Conservation (phyloP, 2,113 vertebrate species). For the Galbula dea region DNA sequence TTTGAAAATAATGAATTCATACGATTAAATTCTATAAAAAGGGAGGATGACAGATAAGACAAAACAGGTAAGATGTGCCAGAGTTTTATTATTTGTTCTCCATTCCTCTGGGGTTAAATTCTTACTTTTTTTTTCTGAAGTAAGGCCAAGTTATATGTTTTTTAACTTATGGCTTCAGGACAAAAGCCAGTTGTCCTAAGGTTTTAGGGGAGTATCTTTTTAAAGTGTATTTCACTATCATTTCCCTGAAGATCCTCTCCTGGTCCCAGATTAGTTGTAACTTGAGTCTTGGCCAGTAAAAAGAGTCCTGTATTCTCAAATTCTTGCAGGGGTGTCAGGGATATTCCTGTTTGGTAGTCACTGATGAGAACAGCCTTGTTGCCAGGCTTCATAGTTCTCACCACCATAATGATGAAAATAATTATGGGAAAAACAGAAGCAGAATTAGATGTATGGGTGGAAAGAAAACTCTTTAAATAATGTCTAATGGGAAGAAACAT, state of each 20-base stretch:
- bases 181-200: neutral
- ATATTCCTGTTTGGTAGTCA: neutral
- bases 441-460: neutral
- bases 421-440: neutral
- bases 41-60: neutral
- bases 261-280: neutral
- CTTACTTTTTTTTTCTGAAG: neutral
- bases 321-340: neutral
- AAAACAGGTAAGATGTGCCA: neutral
- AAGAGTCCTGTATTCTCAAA: neutral
- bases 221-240: neutral
- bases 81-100: neutral
- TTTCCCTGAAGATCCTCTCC: neutral
- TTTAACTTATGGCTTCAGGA: neutral
- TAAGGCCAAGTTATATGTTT: neutral
- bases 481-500: neutral
- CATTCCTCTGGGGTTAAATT: neutral
- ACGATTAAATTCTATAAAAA: neutral
- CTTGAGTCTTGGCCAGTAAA: neutral
- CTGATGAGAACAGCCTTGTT: neutral
- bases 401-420: neutral
- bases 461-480: neutral
- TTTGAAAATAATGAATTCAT: neutral
- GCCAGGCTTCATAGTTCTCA: neutral
- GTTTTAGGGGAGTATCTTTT: neutral